Evolutionary conservation across 2,113 vertebrate species (phyloP).

Genomic region (Regulus satrapa): DNA sequence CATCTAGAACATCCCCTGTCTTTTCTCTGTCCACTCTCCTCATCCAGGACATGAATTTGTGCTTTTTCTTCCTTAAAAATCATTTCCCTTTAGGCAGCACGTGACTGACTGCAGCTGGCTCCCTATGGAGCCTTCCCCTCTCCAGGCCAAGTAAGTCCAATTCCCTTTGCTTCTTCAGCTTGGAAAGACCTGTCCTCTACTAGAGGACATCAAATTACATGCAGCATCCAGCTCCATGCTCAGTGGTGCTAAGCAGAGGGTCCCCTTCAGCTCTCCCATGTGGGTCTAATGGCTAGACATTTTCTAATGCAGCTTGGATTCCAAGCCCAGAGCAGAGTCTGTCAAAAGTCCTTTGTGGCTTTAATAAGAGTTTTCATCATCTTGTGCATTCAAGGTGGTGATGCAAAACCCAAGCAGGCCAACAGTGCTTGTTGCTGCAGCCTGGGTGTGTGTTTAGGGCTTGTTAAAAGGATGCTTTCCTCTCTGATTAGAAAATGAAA

Average conservation of each 20-base stretch:
- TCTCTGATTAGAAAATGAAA: not conserved
- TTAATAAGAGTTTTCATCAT: not conserved
- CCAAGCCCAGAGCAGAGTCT: not conserved
- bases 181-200: not conserved
- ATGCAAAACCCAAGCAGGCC: not conserved
- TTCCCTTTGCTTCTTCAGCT: not conserved
- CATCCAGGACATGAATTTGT: not conserved
- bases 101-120: not conserved
- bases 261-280: not conserved
- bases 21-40: not conserved
- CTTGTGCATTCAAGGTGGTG: not conserved
- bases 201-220: not conserved
- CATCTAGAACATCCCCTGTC: not conserved
- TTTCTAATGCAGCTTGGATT: not conserved
- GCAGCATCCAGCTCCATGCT: not conserved
- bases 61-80: not conserved
- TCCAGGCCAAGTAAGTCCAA: not conserved
- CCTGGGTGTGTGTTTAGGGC: not conserved
- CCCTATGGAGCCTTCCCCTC: not conserved
- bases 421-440: not conserved
- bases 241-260: not conserved
- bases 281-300: not conserved
- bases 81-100: not conserved
- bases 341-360: not conserved
- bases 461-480: conserved; percentile 12